Conservation (phyloP, 2,113 vertebrate genomes). For the Xenopus laevis region DNA sequence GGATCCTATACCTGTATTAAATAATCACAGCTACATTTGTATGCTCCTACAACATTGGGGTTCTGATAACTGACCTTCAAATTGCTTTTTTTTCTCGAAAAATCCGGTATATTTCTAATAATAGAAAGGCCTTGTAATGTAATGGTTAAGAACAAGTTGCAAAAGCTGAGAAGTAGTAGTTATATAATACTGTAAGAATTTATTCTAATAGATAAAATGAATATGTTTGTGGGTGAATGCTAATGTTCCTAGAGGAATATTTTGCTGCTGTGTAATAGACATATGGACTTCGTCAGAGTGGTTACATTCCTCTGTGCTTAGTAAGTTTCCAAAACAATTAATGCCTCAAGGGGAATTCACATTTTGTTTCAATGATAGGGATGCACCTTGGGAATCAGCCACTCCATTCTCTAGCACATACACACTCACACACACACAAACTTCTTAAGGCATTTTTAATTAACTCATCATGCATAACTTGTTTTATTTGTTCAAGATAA, state of each 20-base stretch:
- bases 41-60: too few relatives aligned
- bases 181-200: not conserved
- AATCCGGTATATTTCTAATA: too few relatives aligned
- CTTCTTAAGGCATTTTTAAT: too few relatives aligned
- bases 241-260: too few relatives aligned
- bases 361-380: slow-evolving; percentile 12
- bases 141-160: not conserved
- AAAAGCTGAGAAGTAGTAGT: not conserved
- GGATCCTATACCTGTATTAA: too few relatives aligned
- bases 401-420: slow-evolving; percentile 5
- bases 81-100: too few relatives aligned
- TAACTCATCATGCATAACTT: too few relatives aligned
- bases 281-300: not conserved
- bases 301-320: slow-evolving; percentile 8
- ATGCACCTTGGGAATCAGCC: slow-evolving; percentile 13
- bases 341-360: slow-evolving; percentile 1
- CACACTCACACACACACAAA: not conserved
- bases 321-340: slow-evolving; percentile 8
- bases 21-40: too few relatives aligned
- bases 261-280: not conserved
- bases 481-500: too few relatives aligned
- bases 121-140: too few relatives aligned
- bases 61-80: too few relatives aligned
- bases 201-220: not conserved
- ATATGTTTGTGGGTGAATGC: not conserved